These are phyloP conservation scores for Scalopus aquaticus DNA, from an alignment of 2,113 vertebrate genomes.

Conservation along the genomic window DNA sequence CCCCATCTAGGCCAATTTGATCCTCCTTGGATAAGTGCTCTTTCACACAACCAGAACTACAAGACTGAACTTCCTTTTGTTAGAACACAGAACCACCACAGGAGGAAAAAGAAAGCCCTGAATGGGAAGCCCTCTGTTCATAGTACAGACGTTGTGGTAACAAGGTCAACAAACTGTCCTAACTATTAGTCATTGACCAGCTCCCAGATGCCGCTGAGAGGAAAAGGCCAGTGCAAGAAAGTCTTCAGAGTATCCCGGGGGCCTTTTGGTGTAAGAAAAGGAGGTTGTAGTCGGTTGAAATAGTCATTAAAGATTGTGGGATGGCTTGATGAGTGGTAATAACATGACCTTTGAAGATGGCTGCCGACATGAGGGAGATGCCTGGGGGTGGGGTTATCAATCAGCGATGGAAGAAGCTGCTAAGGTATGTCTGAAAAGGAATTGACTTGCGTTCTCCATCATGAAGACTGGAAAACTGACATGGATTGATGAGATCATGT, in stretches of 20 bases:
- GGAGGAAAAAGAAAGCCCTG: neutral
- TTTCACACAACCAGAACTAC: neutral
- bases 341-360: neutral
- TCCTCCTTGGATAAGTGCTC: neutral
- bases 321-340: neutral
- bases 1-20: neutral
- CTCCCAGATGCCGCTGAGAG: conserved; percentile 12
- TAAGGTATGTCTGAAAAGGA: neutral
- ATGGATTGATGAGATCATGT: neutral
- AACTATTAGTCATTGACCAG: neutral
- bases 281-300: neutral
- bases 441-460: neutral
- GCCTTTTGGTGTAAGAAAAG: neutral
- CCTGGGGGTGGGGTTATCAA: neutral
- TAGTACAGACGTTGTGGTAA: neutral
- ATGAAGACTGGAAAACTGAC: neutral
- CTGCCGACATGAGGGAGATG: neutral
- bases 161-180: neutral
- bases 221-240: neutral
- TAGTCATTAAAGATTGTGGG: neutral
- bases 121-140: neutral
- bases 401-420: neutral
- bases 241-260: neutral
- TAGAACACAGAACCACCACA: neutral
- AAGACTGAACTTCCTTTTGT: neutral